Evolutionary conservation across 2,888 invertebrate species (phyloP), one percentile per base, ranked within the genome.

Genomic region (Empis stercorea): DNA sequence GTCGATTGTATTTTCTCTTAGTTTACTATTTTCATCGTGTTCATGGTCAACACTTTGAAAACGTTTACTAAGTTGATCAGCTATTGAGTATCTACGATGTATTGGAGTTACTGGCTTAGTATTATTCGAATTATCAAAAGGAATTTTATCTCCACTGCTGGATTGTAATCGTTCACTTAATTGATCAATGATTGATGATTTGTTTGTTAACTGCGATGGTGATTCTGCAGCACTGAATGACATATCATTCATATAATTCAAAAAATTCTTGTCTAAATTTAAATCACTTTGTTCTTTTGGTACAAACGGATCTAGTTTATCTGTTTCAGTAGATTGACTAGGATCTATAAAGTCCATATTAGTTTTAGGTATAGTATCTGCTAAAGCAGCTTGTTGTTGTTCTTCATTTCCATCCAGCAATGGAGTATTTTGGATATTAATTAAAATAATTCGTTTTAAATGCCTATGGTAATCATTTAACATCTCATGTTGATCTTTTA

Each of bases 401-500:
- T 45, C 47, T 27, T 44, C 48, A 10, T 42, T 43, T 1, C 45
- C 45, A 10, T 48, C 48, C 6, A 54, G 54, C 32, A 53, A 38
- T 4, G 54, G 40, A 10, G 58, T 55, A 27, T 46, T 52, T 10
- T 53, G 49, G 0, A 32, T 41, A 16, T 57, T 49, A 16, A 57
- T 56, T 16, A 64, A 38, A 20, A 53, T 49, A 4, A 48, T 36
- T 37, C 23, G 36, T 49, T 46, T 42, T 52, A 45, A 45, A 54
- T 52, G 4, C 56, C 56, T 13, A 45, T 43, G 7, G 44, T 40
- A 2, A 49, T 51, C 15, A 55, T 51, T 2, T 50, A 50, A 2
- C 54, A 48, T 10, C 50, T 46, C 2, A 48, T 68, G 68, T 5
- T 68, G 62, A 0, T 49, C 30, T 27, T 54, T 32, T 46, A 82